Evolutionary conservation across 2,113 vertebrate species (phyloP).

Genomic region (Coreoperca whiteheadi): DNA sequence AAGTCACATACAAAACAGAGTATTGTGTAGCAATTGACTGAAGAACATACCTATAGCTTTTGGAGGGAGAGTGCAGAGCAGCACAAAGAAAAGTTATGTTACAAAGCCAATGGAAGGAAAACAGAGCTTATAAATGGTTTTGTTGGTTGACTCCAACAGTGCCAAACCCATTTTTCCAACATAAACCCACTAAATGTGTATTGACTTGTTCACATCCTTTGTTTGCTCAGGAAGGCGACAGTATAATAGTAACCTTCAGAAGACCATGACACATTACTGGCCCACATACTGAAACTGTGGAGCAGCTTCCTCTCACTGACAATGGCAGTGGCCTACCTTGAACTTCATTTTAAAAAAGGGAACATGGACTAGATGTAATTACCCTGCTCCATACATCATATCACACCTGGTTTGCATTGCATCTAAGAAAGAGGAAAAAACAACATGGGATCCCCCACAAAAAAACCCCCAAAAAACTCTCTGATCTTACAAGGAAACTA

Average conservation of each 20-base stretch:
- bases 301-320: constrained; percentile 28
- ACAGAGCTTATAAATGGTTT: background rate
- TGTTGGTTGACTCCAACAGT: background rate
- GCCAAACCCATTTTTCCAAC: constrained; percentile 28
- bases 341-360: constrained; percentile 19
- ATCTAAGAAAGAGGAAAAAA: constrained; percentile 1
- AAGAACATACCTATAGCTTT: constrained; percentile 3
- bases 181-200: constrained; percentile 29
- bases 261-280: constrained; percentile 50
- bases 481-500: background rate
- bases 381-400: background rate
- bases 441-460: too few relatives aligned
- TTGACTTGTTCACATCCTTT: constrained; percentile 33
- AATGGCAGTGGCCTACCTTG: constrained; percentile 8
- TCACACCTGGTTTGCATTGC: constrained; percentile 34
- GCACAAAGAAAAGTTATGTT: constrained; percentile 6
- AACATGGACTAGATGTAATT: constrained; percentile 3
- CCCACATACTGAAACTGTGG: constrained; percentile 34
- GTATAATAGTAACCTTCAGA: constrained; percentile 51
- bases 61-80: background rate
- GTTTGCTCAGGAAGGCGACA: constrained; percentile 27
- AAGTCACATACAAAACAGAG: constrained; percentile 33
- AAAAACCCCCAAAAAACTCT: too few relatives aligned
- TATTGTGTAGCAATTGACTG: background rate
- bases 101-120: constrained; percentile 2